Percentiles rank a stretch among this genome's conserved stretches.
phyloP scores from a whole-genome alignment of 2,888 invertebrate genomes.

The Tetheella fluctuosa region DNA sequence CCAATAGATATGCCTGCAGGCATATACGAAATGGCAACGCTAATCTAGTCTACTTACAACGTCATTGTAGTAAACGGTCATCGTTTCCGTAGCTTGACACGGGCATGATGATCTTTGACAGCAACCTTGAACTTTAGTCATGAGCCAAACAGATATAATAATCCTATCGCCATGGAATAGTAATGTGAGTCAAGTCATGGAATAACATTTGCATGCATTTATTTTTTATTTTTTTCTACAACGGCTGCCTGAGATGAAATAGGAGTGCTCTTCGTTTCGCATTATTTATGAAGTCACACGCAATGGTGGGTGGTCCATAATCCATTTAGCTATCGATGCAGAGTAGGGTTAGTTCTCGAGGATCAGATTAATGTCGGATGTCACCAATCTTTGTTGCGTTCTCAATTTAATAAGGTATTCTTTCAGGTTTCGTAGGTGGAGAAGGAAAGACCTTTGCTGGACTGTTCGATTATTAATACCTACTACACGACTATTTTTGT shows the following conservation, averaged over 20 bases:
- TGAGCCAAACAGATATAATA: conserved; percentile 16
- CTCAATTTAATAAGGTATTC: background rate
- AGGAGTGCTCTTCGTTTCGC: conserved; percentile 2
- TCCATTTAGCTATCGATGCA: background rate
- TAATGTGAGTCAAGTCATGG: conserved; percentile 40
- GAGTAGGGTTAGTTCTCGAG: background rate
- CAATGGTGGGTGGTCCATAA: background rate
- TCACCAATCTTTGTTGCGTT: background rate
- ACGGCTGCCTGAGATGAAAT: conserved; percentile 2
- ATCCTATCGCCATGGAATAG: conserved; percentile 22
- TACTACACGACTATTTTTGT: too few relatives aligned
- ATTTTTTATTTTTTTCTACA: background rate
- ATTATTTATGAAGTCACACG: conserved; percentile 5
- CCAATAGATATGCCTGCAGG: too few relatives aligned
- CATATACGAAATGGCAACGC: too few relatives aligned
- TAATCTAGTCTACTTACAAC: too few relatives aligned
- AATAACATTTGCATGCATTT: conserved; percentile 59
- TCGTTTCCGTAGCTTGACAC: background rate
- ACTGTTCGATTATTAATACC: too few relatives aligned
- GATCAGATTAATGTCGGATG: background rate
- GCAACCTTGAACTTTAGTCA: conserved; percentile 28
- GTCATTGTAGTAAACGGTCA: background rate
- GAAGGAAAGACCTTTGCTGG: too few relatives aligned
- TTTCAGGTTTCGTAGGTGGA: too few relatives aligned
- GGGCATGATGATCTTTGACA: background rate